These are phyloP conservation scores for Antechinus stuartii DNA, from an alignment of 2,113 vertebrate species.

Conservation along the genomic window DNA sequence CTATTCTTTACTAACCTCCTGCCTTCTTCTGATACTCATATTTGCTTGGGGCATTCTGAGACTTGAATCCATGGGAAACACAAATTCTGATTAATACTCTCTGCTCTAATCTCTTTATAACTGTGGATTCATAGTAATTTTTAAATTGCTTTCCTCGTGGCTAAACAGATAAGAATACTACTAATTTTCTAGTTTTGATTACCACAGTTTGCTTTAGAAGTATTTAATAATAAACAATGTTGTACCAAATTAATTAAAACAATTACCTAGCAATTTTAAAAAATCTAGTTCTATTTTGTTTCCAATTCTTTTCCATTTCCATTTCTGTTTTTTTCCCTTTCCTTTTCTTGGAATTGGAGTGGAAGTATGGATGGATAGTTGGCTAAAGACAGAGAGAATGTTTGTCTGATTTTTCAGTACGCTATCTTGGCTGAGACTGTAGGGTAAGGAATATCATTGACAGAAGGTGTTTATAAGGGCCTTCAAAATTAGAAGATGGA, in stretches of 20 bases:
- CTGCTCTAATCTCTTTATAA: background rate
- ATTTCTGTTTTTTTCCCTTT: background rate
- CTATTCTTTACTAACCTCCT: background rate
- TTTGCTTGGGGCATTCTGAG: background rate
- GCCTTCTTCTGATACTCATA: background rate
- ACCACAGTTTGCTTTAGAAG: background rate
- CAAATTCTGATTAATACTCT: background rate
- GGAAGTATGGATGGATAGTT: background rate
- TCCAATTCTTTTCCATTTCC: background rate
- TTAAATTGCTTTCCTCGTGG: background rate
- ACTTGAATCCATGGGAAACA: background rate
- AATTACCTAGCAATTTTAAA: background rate
- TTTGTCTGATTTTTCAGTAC: background rate
- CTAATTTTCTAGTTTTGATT: background rate
- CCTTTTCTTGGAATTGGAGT: background rate
- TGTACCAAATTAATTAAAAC: background rate
- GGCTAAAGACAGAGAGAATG: too few relatives aligned
- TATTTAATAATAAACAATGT: background rate
- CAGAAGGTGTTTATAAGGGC: background rate
- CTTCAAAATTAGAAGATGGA: background rate
- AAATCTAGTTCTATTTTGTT: background rate
- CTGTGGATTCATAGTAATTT: background rate
- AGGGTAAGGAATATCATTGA: background rate
- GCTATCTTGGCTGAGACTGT: background rate
- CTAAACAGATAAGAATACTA: background rate